Percentiles rank a stretch among this genome's conserved stretches.
phyloP scores from a whole-genome alignment of 2,888 invertebrate species.

The Morpho helenor region DNA sequence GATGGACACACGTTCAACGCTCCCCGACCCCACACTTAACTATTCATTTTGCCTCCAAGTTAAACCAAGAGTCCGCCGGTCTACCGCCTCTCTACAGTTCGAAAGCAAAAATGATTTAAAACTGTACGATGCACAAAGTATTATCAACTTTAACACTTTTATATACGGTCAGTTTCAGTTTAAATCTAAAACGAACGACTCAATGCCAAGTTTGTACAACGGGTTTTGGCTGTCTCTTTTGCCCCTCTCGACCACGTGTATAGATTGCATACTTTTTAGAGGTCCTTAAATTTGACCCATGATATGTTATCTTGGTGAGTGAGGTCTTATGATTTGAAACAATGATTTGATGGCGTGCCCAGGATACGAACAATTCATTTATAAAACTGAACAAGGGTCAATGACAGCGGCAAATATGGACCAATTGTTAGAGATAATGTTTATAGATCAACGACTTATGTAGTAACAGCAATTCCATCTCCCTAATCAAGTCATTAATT shows the following conservation, averaged over 20 bases:
- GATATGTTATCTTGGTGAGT: constrained; percentile 31
- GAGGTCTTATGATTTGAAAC: constrained; percentile 20
- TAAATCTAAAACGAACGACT: constrained; percentile 38
- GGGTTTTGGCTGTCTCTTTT: constrained; percentile 59
- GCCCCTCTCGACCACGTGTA: constrained; percentile 53
- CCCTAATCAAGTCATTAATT: no score
- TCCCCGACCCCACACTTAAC: constrained; percentile 56
- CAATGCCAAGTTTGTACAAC: constrained; percentile 73
- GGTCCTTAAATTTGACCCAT: constrained; percentile 28
- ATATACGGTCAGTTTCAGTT: constrained; percentile 33
- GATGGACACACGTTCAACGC: constrained; percentile 44
- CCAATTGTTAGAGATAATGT: constrained; percentile 7
- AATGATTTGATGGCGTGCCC: constrained; percentile 37
- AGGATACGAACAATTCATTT: constrained; percentile 65
- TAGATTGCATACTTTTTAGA: constrained; percentile 38
- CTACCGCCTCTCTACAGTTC: constrained; percentile 48
- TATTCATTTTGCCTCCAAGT: constrained; percentile 58
- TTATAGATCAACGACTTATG: constrained; percentile 1
- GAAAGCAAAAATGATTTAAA: constrained; percentile 44
- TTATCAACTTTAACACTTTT: constrained; percentile 28
- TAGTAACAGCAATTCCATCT: no score
- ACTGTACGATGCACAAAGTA: constrained; percentile 18
- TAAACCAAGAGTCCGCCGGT: constrained; percentile 52
- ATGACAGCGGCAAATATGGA: constrained; percentile 42
- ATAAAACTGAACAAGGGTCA: constrained; percentile 33